Evolutionary conservation across 2,113 vertebrate genomes (phyloP).

Genomic region (Chaetodon trifascialis): DNA sequence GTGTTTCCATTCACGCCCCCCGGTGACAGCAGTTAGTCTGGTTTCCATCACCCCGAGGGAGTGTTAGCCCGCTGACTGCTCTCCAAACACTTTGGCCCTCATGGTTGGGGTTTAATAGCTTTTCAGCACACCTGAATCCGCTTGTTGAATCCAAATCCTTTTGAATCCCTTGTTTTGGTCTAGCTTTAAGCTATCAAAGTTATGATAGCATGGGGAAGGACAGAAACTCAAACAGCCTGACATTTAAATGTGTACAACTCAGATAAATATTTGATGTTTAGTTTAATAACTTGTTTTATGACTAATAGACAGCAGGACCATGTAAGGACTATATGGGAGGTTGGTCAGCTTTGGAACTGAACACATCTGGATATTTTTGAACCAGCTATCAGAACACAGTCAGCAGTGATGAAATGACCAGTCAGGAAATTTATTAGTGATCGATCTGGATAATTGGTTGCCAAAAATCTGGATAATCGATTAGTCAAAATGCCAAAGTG

Average conservation of each 20-base stretch:
- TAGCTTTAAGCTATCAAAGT: background rate
- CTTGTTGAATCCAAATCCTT: conserved; percentile 6
- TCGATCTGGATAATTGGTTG: background rate
- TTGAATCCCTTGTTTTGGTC: background rate
- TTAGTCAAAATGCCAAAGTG: background rate
- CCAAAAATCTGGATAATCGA: background rate
- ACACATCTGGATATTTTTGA: background rate
- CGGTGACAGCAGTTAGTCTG: conserved; percentile 41
- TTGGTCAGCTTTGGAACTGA: background rate
- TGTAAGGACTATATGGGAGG: background rate
- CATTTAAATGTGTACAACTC: background rate
- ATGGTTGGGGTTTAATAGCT: background rate
- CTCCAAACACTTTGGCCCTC: background rate
- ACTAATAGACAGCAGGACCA: background rate
- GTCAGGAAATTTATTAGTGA: background rate
- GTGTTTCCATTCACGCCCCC: conserved; percentile 29
- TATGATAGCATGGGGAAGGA: background rate
- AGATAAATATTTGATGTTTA: background rate
- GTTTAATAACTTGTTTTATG: background rate
- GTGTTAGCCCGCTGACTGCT: background rate
- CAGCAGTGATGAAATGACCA: background rate
- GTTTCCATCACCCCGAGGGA: conserved; percentile 52
- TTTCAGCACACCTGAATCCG: background rate
- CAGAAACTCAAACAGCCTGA: background rate
- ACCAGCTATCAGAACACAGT: background rate